Evolutionary conservation across 2,797 vertebrate species (phyloP), one percentile per base, ranked within the genome.

Genomic region (Ctenochaetus hawaiiensis): DNA sequence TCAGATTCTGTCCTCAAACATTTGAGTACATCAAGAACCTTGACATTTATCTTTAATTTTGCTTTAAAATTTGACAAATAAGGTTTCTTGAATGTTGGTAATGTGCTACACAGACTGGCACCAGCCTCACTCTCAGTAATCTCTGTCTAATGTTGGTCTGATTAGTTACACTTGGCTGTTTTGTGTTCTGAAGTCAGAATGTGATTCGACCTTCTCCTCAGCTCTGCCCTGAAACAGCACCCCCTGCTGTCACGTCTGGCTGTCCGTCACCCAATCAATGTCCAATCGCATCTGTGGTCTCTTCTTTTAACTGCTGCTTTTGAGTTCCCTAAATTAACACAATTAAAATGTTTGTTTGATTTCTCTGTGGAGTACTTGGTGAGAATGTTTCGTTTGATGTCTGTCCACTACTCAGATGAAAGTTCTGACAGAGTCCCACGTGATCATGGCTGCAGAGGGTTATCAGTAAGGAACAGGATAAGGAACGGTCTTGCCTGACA

Each of bases 381-480:
- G 14, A 23, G 22, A 11, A 39, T 23, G 1, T 49, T 49, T 20
- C 16, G 22, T 30, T 23, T 17, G 4, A 41, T 8, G 34, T 23
- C 30, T 73, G 48, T 56, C 17, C 9, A 17, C 30, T 34, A 6
- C 5, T 34, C 1, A 7, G 30, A 34, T 34, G 5, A 34, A 34
- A 34, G 23, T 45, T 18, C 23, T n/a, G 8, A 20, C 44, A 48
- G 13, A 53, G 58, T 54, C 60, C 48, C 1, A 4, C 62, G 56
- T 74, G 65, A 70, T 70, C 49, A 4, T 9, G 61, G 45, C 80
- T 20, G 5, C 16, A 5, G 18, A 71, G 18, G 18, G 49, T 66
- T n/a, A 45, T 26, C 43, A n/a, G 54, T 37, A 60, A 26, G 4
- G 5, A 53, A n/a, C 30, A 65, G 52, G 16, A 5, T 49, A 26